Evolutionary conservation across 2,113 vertebrate species (phyloP).

Genomic region (Clarias gariepinus): DNA sequence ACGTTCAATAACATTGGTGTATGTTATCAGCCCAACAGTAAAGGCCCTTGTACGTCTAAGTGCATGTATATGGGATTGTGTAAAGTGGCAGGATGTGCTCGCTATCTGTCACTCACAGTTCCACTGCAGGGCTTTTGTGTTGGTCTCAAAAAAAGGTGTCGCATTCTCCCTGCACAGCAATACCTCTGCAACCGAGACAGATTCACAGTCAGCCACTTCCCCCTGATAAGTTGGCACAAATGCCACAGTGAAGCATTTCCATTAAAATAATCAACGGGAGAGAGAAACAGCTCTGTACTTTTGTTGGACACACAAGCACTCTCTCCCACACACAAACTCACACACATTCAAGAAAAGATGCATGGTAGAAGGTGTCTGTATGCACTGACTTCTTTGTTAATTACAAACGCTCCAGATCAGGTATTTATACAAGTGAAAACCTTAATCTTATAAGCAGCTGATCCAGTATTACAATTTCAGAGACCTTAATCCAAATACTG

Average conservation of each 20-base stretch:
- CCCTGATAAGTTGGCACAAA: constrained; percentile 46
- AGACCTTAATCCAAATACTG: background rate
- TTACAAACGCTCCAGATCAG: constrained; percentile 2
- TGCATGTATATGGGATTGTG: constrained; percentile 41
- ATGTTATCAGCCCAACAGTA: constrained; percentile 41
- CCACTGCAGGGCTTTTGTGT: constrained; percentile 38
- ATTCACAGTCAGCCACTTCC: constrained; percentile 39
- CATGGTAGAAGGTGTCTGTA: background rate
- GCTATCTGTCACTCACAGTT: constrained; percentile 44
- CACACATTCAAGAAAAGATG: constrained; percentile 27
- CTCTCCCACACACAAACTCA: constrained; percentile 23
- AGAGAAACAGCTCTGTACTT: constrained; percentile 35
- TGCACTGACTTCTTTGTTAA: background rate
- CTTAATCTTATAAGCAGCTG: background rate
- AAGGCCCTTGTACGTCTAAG: constrained; percentile 44
- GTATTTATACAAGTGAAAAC: background rate
- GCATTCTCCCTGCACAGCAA: constrained; percentile 32
- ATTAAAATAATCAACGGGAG: constrained; percentile 52
- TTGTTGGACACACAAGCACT: constrained; percentile 37
- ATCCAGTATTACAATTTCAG: background rate
- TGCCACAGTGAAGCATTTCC: constrained; percentile 40
- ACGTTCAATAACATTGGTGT: constrained; percentile 34
- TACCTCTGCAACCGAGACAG: constrained; percentile 46
- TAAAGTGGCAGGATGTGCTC: constrained; percentile 30
- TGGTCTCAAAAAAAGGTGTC: constrained; percentile 39